Conservation (phyloP, 1,140 invertebrate species). For the Microplitis mediator region DNA sequence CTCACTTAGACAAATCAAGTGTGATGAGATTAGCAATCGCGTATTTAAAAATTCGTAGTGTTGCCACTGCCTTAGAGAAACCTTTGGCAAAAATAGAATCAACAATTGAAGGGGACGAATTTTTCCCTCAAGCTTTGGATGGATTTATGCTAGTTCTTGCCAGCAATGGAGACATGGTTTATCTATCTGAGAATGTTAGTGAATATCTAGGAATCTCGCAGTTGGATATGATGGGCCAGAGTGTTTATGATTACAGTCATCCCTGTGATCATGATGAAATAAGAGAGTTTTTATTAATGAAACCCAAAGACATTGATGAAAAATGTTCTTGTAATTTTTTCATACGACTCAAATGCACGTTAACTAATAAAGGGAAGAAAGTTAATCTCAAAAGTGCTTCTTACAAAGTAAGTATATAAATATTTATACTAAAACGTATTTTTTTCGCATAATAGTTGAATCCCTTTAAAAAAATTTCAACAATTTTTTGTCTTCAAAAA, state of each 20-base stretch:
- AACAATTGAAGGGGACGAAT: conserved; percentile 62
- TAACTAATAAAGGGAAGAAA: conserved; percentile 87
- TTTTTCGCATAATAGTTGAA: too few relatives aligned
- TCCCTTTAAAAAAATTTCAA: too few relatives aligned
- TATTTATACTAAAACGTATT: background rate
- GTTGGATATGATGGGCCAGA: conserved; percentile 94
- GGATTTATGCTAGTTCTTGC: conserved; percentile 87
- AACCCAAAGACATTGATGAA: conserved; percentile 56
- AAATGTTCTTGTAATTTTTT: conserved; percentile 70
- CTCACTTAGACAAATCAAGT: conserved; percentile 93
- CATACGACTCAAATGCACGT: conserved; percentile 87
- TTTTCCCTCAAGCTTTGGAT: conserved; percentile 81
- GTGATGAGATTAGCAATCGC: conserved; percentile 93
- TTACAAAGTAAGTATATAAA: conserved; percentile 78
- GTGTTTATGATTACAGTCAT: conserved; percentile 91
- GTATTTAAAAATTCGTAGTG: conserved; percentile 83
- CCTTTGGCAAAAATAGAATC: conserved; percentile 53
- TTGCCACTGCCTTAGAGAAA: conserved; percentile 67
- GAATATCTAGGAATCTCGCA: conserved; percentile 89
- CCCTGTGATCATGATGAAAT: conserved; percentile 95
- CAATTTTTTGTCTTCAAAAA: too few relatives aligned
- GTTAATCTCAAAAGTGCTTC: conserved; percentile 91
- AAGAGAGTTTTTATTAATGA: conserved; percentile 74
- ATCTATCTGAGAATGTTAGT: conserved; percentile 88
- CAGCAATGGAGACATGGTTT: conserved; percentile 87